Conservation (phyloP, 2,888 invertebrate species). For the Saturnia pavonia region DNA sequence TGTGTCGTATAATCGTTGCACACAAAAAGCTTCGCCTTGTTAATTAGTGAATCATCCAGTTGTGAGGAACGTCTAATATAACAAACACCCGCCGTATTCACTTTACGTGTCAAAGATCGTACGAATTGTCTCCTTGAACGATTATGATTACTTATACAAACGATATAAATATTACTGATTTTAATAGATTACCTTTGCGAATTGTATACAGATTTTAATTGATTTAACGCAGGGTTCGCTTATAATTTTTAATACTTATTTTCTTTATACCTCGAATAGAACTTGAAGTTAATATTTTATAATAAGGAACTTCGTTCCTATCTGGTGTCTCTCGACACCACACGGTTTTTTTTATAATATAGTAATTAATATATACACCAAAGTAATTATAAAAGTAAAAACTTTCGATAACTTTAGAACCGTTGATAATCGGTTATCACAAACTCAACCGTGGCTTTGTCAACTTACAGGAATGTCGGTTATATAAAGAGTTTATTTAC, state of each 20-base stretch:
- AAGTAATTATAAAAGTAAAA: background rate
- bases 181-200: too few relatives aligned
- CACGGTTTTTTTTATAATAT: too few relatives aligned
- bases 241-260: too few relatives aligned
- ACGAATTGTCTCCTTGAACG: background rate
- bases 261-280: too few relatives aligned
- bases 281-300: too few relatives aligned
- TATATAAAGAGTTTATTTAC: slow-evolving; percentile 14
- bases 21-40: slow-evolving; percentile 30
- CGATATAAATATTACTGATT: too few relatives aligned
- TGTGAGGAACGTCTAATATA: slow-evolving; percentile 19
- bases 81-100: slow-evolving; percentile 22
- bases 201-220: too few relatives aligned
- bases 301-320: too few relatives aligned
- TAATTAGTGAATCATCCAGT: slow-evolving; percentile 28
- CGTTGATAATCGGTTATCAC: background rate
- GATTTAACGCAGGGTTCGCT: too few relatives aligned
- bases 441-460: slow-evolving; percentile 1
- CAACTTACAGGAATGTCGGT: slow-evolving; percentile 13
- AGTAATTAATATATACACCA: background rate
- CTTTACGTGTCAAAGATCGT: slow-evolving; percentile 15
- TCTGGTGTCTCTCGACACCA: too few relatives aligned
- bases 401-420: background rate
- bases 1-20: slow-evolving; percentile 24
- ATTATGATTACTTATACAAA: background rate